Conservation (phyloP, 2,797 vertebrate genomes). For the Argyrosomus regius region DNA sequence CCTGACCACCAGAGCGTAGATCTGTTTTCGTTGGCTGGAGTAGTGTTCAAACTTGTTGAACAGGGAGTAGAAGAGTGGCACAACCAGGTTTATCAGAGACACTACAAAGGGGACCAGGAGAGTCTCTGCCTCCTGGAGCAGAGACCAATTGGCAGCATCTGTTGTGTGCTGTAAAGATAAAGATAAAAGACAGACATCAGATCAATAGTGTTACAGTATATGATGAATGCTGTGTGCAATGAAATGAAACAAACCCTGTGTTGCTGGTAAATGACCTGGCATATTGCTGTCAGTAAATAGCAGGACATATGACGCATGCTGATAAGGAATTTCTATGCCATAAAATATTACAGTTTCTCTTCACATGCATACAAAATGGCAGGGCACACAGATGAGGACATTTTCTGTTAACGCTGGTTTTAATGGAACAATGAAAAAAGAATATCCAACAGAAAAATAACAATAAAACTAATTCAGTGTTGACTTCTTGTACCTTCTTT, state of each 20-base stretch:
- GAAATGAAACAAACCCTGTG: not conserved
- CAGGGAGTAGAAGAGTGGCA: conserved; percentile 91
- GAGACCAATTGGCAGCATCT: conserved; percentile 50
- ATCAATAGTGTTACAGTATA: not conserved
- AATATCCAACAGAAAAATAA: conserved; percentile 12
- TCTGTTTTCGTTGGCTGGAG: conserved; percentile 85
- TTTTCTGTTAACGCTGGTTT: not conserved
- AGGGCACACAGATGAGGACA: too few species aligned
- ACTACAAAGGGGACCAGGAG: conserved; percentile 90
- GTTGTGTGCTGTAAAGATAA: conserved; percentile 41
- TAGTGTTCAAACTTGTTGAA: conserved; percentile 91
- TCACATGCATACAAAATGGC: not conserved
- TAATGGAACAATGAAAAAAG: not conserved
- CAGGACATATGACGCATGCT: conserved; percentile 6
- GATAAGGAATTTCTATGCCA: not conserved
- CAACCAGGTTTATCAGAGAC: conserved; percentile 89
- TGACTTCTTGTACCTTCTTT: conserved; percentile 54
- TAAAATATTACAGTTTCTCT: conserved; percentile 7
- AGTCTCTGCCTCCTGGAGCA: conserved; percentile 84
- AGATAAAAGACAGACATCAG: conserved; percentile 45
- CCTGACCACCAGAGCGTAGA: conserved; percentile 91
- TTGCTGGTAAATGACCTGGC: conserved; percentile 18
- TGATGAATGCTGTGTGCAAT: not conserved
- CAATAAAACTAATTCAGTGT: not conserved
- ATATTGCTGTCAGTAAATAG: not conserved